Percentiles rank a stretch among this genome's conserved stretches.
These are phyloP conservation scores for Synodontis membranacea DNA, from an alignment of 2,113 vertebrate genomes.

Conservation along the genomic window DNA sequence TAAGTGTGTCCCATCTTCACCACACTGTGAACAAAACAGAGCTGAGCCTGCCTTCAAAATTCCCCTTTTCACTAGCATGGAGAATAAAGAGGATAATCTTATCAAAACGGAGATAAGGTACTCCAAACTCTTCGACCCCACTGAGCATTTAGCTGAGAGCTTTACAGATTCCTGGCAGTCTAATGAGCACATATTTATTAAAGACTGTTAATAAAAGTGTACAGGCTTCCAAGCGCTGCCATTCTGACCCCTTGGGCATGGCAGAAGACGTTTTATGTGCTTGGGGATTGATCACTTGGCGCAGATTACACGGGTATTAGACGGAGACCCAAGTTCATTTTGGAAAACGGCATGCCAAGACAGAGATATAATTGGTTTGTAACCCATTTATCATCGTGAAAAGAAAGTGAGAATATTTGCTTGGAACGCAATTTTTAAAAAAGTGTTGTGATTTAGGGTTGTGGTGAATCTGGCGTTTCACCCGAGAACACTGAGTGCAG, in stretches of 20 bases:
- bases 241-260: neutral
- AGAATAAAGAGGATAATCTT: constrained; percentile 11
- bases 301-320: constrained; percentile 9
- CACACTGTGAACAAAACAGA: neutral
- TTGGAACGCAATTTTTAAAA: neutral
- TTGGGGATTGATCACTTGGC: neutral
- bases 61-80: neutral
- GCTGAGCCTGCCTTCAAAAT: neutral
- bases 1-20: neutral
- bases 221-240: neutral
- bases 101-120: neutral
- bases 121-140: neutral
- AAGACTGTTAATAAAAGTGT: neutral
- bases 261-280: neutral
- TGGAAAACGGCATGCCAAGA: neutral
- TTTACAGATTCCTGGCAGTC: neutral
- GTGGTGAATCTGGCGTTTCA: neutral
- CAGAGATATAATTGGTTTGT: neutral
- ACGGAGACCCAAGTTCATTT: neutral
- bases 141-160: neutral
- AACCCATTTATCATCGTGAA: neutral
- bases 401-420: neutral
- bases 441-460: neutral
- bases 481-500: neutral
- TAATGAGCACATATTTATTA: constrained; percentile 1